phyloP scores from a whole-genome alignment of 2,888 invertebrate genomes.

The Baccha elongata region DNA sequence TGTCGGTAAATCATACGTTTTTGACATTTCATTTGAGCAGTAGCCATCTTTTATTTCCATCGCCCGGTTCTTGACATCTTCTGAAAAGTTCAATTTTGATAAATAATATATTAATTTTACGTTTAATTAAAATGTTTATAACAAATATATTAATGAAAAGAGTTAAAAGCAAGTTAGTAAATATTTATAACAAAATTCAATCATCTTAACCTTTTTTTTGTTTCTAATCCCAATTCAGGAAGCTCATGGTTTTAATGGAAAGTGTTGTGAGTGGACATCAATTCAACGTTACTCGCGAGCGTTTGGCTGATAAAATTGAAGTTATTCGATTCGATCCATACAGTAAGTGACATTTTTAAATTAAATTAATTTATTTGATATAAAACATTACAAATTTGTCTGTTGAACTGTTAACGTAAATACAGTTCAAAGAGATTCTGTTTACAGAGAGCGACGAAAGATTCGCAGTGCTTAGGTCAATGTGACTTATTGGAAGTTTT shows the following conservation, averaged over 20 bases:
- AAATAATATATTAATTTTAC: too few species aligned
- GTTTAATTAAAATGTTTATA: conserved; percentile 83
- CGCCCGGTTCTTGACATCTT: too few species aligned
- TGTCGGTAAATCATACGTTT: neutral
- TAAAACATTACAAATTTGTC: neutral
- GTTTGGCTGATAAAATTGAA: conserved; percentile 91
- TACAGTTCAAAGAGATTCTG: conserved; percentile 87
- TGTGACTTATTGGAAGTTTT: neutral
- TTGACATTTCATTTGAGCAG: neutral
- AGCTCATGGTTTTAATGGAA: conserved; percentile 90
- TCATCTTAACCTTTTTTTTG: neutral
- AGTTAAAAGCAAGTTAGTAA: conserved; percentile 90
- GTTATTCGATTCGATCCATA: conserved; percentile 89
- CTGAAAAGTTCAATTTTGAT: too few species aligned
- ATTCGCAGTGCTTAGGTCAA: conserved; percentile 86
- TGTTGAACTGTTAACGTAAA: conserved; percentile 75
- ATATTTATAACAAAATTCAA: neutral
- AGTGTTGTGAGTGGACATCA: conserved; percentile 91
- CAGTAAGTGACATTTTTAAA: conserved; percentile 83
- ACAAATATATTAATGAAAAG: conserved; percentile 88
- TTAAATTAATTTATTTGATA: neutral
- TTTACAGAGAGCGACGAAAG: conserved; percentile 90
- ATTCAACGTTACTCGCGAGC: conserved; percentile 86
- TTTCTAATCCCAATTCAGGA: conserved; percentile 81
- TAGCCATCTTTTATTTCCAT: too few species aligned